phyloP scores from a whole-genome alignment of 2,888 invertebrate species.

The Arctia plantaginis region DNA sequence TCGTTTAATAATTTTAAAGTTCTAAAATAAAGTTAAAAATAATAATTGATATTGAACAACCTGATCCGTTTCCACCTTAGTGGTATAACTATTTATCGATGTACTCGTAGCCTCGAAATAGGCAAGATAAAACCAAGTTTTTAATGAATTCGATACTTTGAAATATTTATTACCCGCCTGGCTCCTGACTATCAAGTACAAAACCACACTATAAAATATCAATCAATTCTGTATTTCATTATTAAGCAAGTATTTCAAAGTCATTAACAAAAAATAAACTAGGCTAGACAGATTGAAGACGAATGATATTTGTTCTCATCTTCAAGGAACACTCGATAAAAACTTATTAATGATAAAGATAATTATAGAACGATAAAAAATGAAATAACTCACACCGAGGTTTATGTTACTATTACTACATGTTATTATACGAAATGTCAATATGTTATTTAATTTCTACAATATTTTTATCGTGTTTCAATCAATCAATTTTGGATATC shows the following conservation, averaged over 20 bases:
- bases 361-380: slow-evolving; percentile 15
- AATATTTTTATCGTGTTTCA: neutral
- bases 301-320: slow-evolving; percentile 10
- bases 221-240: slow-evolving; percentile 11
- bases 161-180: neutral
- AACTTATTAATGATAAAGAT: slow-evolving; percentile 17
- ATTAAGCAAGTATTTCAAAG: slow-evolving; percentile 7
- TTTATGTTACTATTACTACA: slow-evolving; percentile 1
- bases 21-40: no score
- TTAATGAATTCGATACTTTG: no score
- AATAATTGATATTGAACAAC: no score
- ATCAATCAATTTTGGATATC: neutral
- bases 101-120: no score
- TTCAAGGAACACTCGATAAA: slow-evolving; percentile 9
- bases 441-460: slow-evolving; percentile 13
- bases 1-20: no score
- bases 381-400: slow-evolving; percentile 3
- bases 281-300: slow-evolving; percentile 12
- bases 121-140: no score
- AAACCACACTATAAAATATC: slow-evolving; percentile 2
- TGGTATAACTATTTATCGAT: no score
- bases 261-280: slow-evolving; percentile 8
- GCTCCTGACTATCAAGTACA: neutral
- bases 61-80: no score
- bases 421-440: neutral